Percentiles rank a stretch among this genome's conserved stretches.
Evolutionary conservation across 2,888 invertebrate species (phyloP).

Genomic region (Pediacus dermestoides): DNA sequence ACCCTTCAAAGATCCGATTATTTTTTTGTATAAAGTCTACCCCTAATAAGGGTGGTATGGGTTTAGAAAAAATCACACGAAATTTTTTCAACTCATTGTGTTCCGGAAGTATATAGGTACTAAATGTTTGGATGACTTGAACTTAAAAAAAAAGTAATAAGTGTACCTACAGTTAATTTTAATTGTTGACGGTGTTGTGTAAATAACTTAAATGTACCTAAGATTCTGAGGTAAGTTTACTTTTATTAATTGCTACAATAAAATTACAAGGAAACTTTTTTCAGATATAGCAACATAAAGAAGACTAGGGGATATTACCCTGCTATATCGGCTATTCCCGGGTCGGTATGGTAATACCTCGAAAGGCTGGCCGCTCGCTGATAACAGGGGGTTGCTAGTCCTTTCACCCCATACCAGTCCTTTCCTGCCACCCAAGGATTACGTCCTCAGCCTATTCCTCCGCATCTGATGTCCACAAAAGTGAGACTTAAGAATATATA

Average conservation of each 20-base stretch:
- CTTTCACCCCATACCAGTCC: constrained; percentile 27
- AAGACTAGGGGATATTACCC: constrained; percentile 26
- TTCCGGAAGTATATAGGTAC: too few species aligned
- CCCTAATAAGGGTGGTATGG: constrained; percentile 47
- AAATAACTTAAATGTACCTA: too few species aligned
- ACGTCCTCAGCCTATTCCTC: too few species aligned
- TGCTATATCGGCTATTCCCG: constrained; percentile 47
- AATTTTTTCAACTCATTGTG: constrained; percentile 32
- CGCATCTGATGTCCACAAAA: too few species aligned
- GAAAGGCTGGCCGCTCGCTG: constrained; percentile 51
- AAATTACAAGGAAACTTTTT: too few species aligned
- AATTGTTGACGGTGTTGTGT: too few species aligned
- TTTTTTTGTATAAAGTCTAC: constrained; percentile 46
- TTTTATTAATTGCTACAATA: too few species aligned
- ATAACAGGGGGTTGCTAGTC: constrained; percentile 50
- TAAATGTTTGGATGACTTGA: constrained; percentile 9
- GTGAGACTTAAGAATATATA: too few species aligned
- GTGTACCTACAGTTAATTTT: too few species aligned
- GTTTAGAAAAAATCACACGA: constrained; percentile 44
- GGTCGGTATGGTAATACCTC: constrained; percentile 50
- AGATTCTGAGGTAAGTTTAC: too few species aligned
- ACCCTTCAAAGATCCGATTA: constrained; percentile 50
- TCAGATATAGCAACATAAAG: too few species aligned
- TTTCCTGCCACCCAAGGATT: constrained; percentile 20
- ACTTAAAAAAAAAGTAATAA: constrained; percentile 9